phyloP scores from a whole-genome alignment of 2,888 invertebrate species.

The Ephialtes manifestator region DNA sequence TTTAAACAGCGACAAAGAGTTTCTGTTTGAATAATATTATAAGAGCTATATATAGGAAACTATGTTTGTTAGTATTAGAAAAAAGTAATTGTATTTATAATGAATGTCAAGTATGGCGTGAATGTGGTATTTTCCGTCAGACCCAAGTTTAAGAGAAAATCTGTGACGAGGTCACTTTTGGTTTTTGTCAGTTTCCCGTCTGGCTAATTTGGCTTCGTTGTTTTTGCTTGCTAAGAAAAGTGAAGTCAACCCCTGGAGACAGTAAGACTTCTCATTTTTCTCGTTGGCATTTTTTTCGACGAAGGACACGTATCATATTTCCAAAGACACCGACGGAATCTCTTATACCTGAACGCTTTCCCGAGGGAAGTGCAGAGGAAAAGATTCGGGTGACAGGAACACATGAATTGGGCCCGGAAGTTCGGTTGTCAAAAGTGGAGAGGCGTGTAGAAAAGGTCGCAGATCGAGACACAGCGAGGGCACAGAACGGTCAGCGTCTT shows the following conservation, averaged over 20 bases:
- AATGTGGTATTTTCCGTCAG: not conserved
- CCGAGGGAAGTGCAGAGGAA: constrained; percentile 13
- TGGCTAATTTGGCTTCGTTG: not conserved
- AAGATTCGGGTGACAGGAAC: constrained; percentile 4
- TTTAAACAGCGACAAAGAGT: no score
- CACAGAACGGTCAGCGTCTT: constrained; percentile 38
- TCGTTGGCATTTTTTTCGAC: not conserved
- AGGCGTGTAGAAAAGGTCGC: constrained; percentile 13
- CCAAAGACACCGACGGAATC: not conserved
- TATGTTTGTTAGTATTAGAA: no score
- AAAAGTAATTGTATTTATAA: not conserved
- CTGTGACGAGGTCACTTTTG: not conserved
- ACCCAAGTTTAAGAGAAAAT: not conserved
- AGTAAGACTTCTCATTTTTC: constrained; percentile 8
- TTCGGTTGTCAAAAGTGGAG: constrained; percentile 3
- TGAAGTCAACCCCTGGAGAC: not conserved
- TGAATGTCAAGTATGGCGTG: not conserved
- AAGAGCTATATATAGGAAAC: no score
- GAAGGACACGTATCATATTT: not conserved
- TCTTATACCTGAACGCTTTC: not conserved
- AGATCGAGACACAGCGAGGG: not conserved
- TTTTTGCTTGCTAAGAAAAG: not conserved
- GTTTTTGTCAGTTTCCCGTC: not conserved
- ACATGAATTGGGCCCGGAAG: constrained; percentile 31
- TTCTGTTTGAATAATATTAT: no score